phyloP scores from a whole-genome alignment of 2,113 vertebrate species.

The Athene noctua region DNA sequence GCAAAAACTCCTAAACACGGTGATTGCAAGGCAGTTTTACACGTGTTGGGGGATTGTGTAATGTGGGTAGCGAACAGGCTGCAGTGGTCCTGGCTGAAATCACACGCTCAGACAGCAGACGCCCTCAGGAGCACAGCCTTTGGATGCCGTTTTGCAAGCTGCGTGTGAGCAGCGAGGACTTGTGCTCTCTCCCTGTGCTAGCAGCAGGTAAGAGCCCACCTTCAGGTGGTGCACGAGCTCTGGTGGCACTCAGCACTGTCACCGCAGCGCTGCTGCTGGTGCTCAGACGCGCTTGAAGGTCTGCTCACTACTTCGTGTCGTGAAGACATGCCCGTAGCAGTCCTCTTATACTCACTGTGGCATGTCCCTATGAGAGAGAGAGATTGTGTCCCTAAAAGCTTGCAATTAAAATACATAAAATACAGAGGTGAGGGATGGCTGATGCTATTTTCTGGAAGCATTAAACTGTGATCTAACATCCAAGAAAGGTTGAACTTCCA shows the following conservation, averaged over 20 bases:
- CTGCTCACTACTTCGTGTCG: accelerated
- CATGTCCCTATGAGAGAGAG: accelerated
- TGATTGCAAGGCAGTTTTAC: not conserved
- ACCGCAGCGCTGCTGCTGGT: accelerated
- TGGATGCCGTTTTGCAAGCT: not conserved
- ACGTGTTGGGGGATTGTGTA: accelerated
- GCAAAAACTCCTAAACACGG: not conserved
- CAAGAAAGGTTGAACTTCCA: not conserved
- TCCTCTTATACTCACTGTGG: not conserved
- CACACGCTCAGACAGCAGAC: not conserved
- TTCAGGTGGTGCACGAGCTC: accelerated
- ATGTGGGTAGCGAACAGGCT: accelerated
- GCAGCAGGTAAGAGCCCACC: not conserved
- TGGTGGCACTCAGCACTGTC: not conserved
- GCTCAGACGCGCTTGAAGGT: accelerated
- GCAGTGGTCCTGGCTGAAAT: accelerated
- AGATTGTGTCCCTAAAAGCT: not conserved
- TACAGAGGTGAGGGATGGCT: not conserved
- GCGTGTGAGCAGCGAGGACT: accelerated
- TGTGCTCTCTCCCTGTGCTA: not conserved
- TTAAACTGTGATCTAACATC: not conserved
- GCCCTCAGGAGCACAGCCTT: not conserved
- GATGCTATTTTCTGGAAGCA: not conserved
- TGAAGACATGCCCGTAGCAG: accelerated
- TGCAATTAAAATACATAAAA: not conserved